Base-by-base conservation (phyloP, 2,888 invertebrate species). In the Celastrina argiolus region DNA sequence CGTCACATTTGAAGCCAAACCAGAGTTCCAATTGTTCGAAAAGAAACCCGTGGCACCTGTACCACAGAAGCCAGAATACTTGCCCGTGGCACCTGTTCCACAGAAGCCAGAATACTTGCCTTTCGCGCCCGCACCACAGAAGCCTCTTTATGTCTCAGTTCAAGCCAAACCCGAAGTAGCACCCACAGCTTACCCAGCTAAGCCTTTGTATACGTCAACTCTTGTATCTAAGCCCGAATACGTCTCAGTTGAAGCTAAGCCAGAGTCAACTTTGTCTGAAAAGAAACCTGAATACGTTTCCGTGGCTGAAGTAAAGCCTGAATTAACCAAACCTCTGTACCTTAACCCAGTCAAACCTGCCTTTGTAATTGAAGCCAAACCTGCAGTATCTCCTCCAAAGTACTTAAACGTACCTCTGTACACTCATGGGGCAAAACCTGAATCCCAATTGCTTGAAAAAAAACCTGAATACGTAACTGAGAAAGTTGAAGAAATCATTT, bases 261-360 rank as follows among this genome's bases (percentile, higher is more conserved):
- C 51, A 22, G 51, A 51, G 12, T 51, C 22, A 1, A 2, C 10
- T 10, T 22, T 18, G 51, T 4, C 22, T 10, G 12, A 18, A 8
- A 51, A 51, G 51, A 51, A 51, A 12, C 51, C 51, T 51, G 51
- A 51, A 51, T 51, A 51, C 22, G 51, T 45, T 45, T 45, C 42
- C 42, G 42, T 56, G 12, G 56, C 26, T 56, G 56, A 56, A 56
- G 14, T 26, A 8, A 56, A 56, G 22, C 26, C 56, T 26, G 56
- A 56, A 26, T 10, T 56, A 56, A 22, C 16, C n/a, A 61, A 61
- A 36, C 36, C 36, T 51, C 51, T 51, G 8, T 51, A 51, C 51
- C 12, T 10, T 14, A 51, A 22, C 51, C 22, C 51, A 51, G 51
- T 51, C 51, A 51, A 51, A 14, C 51, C 51, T 51, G 1, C 51